Evolutionary conservation across 53 echinoderm and acorn worm genomes (phyloP), one percentile per base, ranked within the genome.

Genomic region (Holothuria leucospilota): DNA sequence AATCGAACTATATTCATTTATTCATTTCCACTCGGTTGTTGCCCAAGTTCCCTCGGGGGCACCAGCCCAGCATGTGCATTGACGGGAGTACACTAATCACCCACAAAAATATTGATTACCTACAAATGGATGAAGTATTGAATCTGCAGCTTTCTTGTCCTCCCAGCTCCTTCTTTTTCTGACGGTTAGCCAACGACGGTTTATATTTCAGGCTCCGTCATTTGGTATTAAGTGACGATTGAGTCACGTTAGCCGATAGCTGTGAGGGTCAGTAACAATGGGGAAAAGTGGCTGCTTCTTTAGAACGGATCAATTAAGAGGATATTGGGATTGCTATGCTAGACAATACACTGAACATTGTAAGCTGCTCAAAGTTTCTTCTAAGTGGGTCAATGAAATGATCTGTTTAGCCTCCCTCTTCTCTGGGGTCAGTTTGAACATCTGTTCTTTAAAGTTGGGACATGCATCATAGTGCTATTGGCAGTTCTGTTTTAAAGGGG

Each of bases 51-150:
- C 75, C 75, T 75, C 52, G 49, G 75, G 75, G 75, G 75, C 75
- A 75, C 75, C 75, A 75, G 75, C 75, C 75, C 25, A 75, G 75
- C 75, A 49, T 75, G 51, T 49, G 75, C 52, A 75, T 75, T 75
- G 75, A 75, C 51, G 39, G 51, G 52, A 75, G 75, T 75, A 75
- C 75, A 75, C 51, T 75, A 75, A 75, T 75, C 75, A 75, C 52
- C 75, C 51, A 75, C 75, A 49, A 75, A 75, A 75, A 75, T 75
- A 75, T 75, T 75, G 75, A 75, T 75, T 75, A 21, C 75, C 51
- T 20, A 26, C 75, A 75, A 75, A 49, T 52, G n/a, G 75, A 42
- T 52, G n/a, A 52, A 52, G 26, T 75, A 75, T 75, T 75, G 75
- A 75, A 75, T 75, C 52, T 75, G 75, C 53, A 13, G 51, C 25